Evolutionary conservation across 2,797 vertebrate genomes (phyloP), one percentile per base, ranked within the genome.

Genomic region (Bovichtus variegatus): DNA sequence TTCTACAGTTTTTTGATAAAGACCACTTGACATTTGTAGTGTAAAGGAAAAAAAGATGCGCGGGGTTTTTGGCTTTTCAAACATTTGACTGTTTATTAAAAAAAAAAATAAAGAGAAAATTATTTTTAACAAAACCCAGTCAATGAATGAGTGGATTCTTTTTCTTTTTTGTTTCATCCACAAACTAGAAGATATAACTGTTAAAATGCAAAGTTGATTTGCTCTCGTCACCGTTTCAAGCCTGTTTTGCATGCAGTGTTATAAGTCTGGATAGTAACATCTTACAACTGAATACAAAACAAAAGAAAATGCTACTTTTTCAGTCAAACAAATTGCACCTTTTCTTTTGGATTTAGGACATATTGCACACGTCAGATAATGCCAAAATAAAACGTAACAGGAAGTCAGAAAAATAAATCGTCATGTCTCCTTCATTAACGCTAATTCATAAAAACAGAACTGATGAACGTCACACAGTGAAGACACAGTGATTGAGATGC

Each of bases 41-140:
- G 87, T 91, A 88, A 90, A 89, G 81, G 83, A 70, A 69, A 84
- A 83, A 76, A 80, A 63, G 51, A 81, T 86, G 80, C 83, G 81
- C 82, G 89, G 78, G 78, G 66, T 90, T 94, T 94, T 94, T 94
- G 94, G 93, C 91, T 94, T 95, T 87, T 93, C 62, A 81, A 92
- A 91, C 76, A 65, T 71, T 82, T 64, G 47, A 88, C 71, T 77
- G 40, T 82, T 84, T 83, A 79, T 84, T 64, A 49, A 67, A 78
- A 66, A 78, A 44, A 21, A 64, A 6, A 29, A 6, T 3, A 67
- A 78, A 66, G 78, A 44, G 21, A 64, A 6, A 29, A 6, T 3
- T 19, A 29, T 60, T 71, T 34, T 71, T 11, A 71, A 70, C 40
- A 77, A 79, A 85, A 72, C 38, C 62, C 61, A 83, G 49, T 68